Percentiles rank a stretch among this genome's conserved stretches.
Evolutionary conservation across 2,888 invertebrate genomes (phyloP).

Genomic region (Bombyx huttoni): DNA sequence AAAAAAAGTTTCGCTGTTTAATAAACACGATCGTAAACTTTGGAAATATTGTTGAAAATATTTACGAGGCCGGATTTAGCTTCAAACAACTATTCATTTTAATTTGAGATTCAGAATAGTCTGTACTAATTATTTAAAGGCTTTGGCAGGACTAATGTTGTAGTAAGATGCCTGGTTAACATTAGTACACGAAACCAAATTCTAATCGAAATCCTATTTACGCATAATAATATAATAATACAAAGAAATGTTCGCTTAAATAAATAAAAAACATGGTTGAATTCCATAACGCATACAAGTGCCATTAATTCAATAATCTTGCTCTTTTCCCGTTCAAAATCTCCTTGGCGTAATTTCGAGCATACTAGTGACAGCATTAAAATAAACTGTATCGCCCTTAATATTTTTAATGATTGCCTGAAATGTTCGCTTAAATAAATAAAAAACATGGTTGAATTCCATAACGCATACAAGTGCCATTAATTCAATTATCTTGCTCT

Average conservation of each 20-base stretch:
- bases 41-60: not conserved
- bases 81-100: not conserved
- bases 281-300: not conserved
- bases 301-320: not conserved
- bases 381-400: slow-evolving; percentile 57
- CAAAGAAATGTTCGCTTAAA: too few species aligned
- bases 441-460: not conserved
- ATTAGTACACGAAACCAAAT: too few species aligned
- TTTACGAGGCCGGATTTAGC: not conserved
- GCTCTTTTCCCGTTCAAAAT: not conserved
- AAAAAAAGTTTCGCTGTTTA: not conserved
- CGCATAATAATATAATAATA: too few species aligned
- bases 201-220: too few species aligned
- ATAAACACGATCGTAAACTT: not conserved
- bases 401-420: slow-evolving; percentile 44
- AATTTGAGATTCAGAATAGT: not conserved
- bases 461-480: not conserved
- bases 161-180: not conserved
- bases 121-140: not conserved
- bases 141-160: not conserved
- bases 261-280: not conserved
- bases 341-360: slow-evolving; percentile 22
- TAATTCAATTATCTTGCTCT: not conserved
- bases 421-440: not conserved
- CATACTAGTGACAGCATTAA: slow-evolving; percentile 36